Evolutionary conservation across 2,113 vertebrate species (phyloP).

Genomic region (Sialia sialis): DNA sequence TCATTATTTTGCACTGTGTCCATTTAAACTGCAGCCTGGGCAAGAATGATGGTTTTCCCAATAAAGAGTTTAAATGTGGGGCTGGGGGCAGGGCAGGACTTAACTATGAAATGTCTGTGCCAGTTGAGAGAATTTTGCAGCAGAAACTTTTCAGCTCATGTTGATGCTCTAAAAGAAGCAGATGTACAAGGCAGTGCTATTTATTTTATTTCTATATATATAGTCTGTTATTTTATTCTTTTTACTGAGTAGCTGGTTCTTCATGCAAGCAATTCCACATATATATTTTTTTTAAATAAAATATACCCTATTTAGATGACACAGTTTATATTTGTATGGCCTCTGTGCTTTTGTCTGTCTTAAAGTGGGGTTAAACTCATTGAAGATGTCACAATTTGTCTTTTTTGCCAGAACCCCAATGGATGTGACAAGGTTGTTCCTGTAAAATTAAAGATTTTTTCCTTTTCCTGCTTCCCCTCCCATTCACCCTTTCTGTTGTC

Average conservation of each 20-base stretch:
- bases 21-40: background rate
- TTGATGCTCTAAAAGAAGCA: background rate
- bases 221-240: background rate
- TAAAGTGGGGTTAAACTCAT: background rate
- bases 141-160: background rate
- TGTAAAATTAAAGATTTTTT: background rate
- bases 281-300: background rate
- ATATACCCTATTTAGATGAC: background rate
- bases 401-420: background rate
- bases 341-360: background rate
- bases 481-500: background rate
- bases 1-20: background rate
- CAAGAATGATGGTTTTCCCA: background rate
- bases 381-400: background rate
- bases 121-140: background rate
- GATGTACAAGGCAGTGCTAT: background rate
- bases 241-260: background rate
- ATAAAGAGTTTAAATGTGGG: background rate
- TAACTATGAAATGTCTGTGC: background rate
- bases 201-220: conserved; percentile 11
- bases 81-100: background rate
- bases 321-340: background rate
- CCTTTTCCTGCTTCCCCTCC: background rate
- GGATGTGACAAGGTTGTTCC: background rate
- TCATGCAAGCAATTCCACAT: background rate